Evolutionary conservation across 2,888 invertebrate genomes (phyloP), one percentile per base, ranked within the genome.

Genomic region (Heliconius cydno): DNA sequence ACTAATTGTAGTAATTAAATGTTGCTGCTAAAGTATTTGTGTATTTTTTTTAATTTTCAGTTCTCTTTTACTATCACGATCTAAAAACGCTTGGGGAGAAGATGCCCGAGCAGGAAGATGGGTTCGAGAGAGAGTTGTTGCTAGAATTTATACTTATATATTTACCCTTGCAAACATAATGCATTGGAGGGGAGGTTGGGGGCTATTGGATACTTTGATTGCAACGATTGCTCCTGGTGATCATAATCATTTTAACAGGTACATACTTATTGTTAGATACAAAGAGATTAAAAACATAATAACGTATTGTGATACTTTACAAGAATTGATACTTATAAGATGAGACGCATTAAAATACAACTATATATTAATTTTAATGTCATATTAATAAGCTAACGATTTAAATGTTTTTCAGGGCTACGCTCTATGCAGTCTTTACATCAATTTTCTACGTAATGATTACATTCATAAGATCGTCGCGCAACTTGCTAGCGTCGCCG

Each of bases 101-200:
- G 83, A 85, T 0, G 88, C 88, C 0, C 87, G 88, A 3, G 87
- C 88, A 0, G 87, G 88, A 0, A 86, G 88, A 1, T 94, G 94
- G 94, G 79, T 92, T 0, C 85, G 87, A 5, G 94, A 94, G 82
- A 87, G 94, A 1, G 3, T 90, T 0, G 41, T 94, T 13, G 97
- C 98, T 22, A 94, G 98, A 3, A 83, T 97, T 1, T 98, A 98
- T 91, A 97, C 98, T 0, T 96, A 96, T 83, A 90, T 97, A 77
- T 98, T 97, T 90, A 97, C 96, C 1, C 93, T 98, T 82, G 95
- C 97, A 82, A 97, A 97, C 90, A 97, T 98, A 28, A 98, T 98
- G 93, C 97, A 98, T 86, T 98, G 98, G 98, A 95, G 98, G 1
- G 98, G 98, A 0, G 96, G 97, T n/a, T 98, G 97, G 97, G 95